Conservation (phyloP, 2,888 invertebrate species). For the Sphecodes monilicornis region DNA sequence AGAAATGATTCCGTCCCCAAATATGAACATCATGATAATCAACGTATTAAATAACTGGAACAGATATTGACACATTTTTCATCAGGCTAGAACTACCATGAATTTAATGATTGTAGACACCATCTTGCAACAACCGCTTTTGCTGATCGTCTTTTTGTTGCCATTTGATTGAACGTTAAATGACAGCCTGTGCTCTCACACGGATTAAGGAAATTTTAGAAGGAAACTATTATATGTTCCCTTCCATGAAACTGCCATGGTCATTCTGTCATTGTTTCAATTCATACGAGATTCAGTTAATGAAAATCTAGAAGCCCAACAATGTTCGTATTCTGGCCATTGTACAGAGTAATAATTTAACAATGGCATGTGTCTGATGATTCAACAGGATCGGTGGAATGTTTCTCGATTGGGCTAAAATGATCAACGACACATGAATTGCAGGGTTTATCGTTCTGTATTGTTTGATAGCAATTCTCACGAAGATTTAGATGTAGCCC, state of each 20-base stretch:
- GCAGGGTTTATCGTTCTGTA: constrained; percentile 44
- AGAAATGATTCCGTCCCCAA: too few species aligned
- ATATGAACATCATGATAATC: too few species aligned
- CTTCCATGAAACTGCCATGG: neutral
- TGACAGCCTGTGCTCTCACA: neutral
- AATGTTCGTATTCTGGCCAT: neutral
- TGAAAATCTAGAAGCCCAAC: neutral
- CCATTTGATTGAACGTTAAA: too few species aligned
- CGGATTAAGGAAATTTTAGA: neutral
- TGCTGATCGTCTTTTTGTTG: too few species aligned
- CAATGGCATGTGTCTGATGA: constrained; percentile 3
- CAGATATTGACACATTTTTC: too few species aligned
- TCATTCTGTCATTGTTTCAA: neutral
- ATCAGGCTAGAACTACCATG: too few species aligned
- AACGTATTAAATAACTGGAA: too few species aligned
- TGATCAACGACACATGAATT: constrained; percentile 39
- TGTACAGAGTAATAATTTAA: neutral
- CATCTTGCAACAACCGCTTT: too few species aligned
- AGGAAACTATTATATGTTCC: neutral
- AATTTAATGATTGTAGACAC: too few species aligned
- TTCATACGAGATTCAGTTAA: neutral
- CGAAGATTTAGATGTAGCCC: constrained; percentile 51
- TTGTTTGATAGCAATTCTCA: constrained; percentile 50
- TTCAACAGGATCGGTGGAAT: constrained; percentile 14
- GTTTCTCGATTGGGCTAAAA: constrained; percentile 21